Base-by-base conservation (phyloP, 2,888 invertebrate genomes). In the Pseudoips prasinana region DNA sequence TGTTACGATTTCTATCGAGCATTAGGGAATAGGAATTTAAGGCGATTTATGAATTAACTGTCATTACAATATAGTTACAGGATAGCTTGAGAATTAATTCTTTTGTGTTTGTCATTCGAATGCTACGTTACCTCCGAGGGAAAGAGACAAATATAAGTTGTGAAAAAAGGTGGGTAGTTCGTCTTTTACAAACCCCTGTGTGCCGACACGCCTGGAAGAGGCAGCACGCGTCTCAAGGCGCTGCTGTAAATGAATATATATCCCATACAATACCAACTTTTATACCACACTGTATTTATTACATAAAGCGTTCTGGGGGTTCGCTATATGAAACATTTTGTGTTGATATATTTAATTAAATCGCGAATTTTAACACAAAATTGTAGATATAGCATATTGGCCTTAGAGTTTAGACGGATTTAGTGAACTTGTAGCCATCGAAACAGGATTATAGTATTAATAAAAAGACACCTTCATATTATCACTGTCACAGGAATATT, bases 341-440 rank as follows among this genome's bases (percentile, higher is more conserved):
- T 85, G 82, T 84, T 78, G 57, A 57, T 42, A 59, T 51, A 34
- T 41, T 41, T 37, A 46, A 32, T 46, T 53, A 46, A 40, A 48
- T 60, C 52, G 61, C 49, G 36, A 61, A 54, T 63, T 72, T 69
- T 69, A 73, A 83, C 84, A 85, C 84, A 80, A 77, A 80, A 76
- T 82, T 83, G 77, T 82, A 85, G 81, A 84, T 84, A 82, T 79
- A 83, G 84, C 84, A 64, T 67, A 67, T 73, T 73, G 78, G 84
- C 84, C 85, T 85, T 86, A 86, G 86, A 70, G n/a, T 29, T 73
- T 83, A 82, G 79, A 73, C 73, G 72, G 67, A 70, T 70, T 73
- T 79, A 72, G 66, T 56, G 49, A 79, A 75, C 67, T 72, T 67
- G 52, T 73, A 73, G 67, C 73, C 73, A 76, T 72, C 67, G 64